phyloP scores from a whole-genome alignment of 2,113 vertebrate species.

The Emberiza fucata region DNA sequence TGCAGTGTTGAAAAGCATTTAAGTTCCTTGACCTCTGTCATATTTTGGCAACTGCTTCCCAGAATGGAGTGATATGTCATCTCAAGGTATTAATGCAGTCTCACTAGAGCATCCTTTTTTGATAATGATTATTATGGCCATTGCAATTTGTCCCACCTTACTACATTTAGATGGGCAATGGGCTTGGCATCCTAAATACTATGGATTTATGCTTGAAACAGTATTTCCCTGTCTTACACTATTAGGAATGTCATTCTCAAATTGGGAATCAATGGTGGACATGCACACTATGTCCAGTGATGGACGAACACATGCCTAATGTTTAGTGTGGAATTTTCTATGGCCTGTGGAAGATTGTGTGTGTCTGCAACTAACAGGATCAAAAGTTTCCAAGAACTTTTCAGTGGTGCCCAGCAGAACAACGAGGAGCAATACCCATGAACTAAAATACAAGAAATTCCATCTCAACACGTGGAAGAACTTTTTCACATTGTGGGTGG shows the following conservation, averaged over 20 bases:
- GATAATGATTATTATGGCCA: neutral
- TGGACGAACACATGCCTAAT: neutral
- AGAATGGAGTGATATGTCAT: neutral
- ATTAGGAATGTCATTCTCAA: neutral
- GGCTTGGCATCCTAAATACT: neutral
- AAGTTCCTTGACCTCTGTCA: neutral
- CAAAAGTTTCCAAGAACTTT: neutral
- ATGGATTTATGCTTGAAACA: neutral
- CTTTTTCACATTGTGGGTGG: neutral
- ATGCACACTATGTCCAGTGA: neutral
- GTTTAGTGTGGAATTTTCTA: neutral
- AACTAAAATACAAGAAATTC: neutral
- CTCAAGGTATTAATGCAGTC: neutral
- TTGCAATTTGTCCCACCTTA: neutral
- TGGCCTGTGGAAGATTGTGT: neutral
- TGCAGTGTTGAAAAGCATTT: neutral
- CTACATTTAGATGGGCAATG: neutral
- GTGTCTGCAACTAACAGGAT: neutral
- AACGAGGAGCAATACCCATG: rapidly evolving
- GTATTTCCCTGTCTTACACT: neutral
- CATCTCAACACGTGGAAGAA: neutral
- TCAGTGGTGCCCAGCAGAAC: neutral
- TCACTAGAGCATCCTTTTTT: neutral
- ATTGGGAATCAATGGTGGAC: neutral
- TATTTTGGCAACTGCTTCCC: neutral